A percentile compares a stretch with the other conserved stretches of the same genome.
Evolutionary conservation across 2,113 vertebrate genomes (phyloP).

Genomic region (Furnarius figulus): DNA sequence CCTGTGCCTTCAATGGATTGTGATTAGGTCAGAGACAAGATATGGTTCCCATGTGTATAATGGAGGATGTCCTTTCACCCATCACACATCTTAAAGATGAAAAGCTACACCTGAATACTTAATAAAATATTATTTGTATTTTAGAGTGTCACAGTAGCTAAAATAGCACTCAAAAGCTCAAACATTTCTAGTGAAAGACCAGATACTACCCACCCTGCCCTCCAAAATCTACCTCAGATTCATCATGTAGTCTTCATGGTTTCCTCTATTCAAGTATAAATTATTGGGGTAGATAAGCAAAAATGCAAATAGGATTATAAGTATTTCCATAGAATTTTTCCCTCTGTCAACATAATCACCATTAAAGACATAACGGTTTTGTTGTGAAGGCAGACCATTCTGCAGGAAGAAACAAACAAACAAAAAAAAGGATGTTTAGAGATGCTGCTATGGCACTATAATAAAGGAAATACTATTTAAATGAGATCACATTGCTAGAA

Average conservation of each 20-base stretch:
- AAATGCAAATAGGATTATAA: constrained; percentile 89
- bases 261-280: constrained; percentile 93
- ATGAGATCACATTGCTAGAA: not conserved
- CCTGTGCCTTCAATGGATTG: not conserved
- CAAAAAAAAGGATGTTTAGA: not conserved
- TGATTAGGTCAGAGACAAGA: not conserved
- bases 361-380: constrained; percentile 91
- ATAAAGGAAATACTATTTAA: not conserved
- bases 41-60: not conserved
- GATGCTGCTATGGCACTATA: not conserved
- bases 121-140: not conserved
- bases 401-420: constrained; percentile 55
- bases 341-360: constrained; percentile 98
- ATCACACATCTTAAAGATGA: not conserved
- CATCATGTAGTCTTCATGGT: constrained; percentile 97
- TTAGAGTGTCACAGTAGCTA: not conserved
- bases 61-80: not conserved
- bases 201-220: not conserved
- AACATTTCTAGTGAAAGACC: not conserved
- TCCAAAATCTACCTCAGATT: constrained; percentile 84
- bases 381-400: constrained; percentile 93
- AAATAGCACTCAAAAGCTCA: not conserved
- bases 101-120: not conserved
- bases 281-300: constrained; percentile 90
- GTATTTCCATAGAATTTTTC: constrained; percentile 89